Conservation (phyloP, 1,140 invertebrate genomes). For the Colletes latitarsis region DNA sequence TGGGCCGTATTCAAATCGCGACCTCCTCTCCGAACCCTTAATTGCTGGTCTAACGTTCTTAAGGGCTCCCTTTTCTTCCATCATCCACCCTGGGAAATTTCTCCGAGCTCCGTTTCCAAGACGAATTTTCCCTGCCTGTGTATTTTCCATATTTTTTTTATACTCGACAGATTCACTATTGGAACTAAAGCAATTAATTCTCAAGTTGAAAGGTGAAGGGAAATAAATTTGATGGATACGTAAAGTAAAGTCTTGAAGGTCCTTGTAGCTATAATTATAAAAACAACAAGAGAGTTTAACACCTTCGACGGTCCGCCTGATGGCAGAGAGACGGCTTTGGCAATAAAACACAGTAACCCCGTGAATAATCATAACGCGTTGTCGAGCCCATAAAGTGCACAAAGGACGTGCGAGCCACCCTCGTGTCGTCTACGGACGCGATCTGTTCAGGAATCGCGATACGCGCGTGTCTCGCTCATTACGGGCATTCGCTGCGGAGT, state of each 20-base stretch:
- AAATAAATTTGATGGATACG: too few species aligned
- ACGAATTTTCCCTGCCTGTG: too few species aligned
- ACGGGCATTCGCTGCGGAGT: conserved; percentile 62
- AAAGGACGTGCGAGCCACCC: conserved; percentile 66
- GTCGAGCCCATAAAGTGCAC: conserved; percentile 78
- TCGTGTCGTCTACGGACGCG: conserved; percentile 39
- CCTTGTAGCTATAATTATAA: too few species aligned
- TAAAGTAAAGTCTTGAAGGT: too few species aligned
- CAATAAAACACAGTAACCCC: conserved; percentile 79
- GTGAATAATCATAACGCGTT: conserved; percentile 80
- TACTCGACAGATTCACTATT: too few species aligned
- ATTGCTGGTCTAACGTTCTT: conserved; percentile 23
- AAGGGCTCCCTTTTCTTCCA: neutral
- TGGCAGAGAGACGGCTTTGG: conserved; percentile 23
- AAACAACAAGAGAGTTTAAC: conserved; percentile 7
- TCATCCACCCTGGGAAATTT: too few species aligned
- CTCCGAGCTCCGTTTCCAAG: too few species aligned
- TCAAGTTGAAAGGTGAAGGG: too few species aligned
- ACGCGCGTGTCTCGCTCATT: conserved; percentile 70
- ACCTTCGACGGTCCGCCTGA: conserved; percentile 31
- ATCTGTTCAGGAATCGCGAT: conserved; percentile 63
- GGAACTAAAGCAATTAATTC: too few species aligned
- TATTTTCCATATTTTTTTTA: too few species aligned
- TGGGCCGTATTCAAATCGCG: neutral
- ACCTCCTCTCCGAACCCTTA: conserved; percentile 17